phyloP scores from a whole-genome alignment of 2,797 vertebrate genomes.

The Lagocephalus sceleratus region DNA sequence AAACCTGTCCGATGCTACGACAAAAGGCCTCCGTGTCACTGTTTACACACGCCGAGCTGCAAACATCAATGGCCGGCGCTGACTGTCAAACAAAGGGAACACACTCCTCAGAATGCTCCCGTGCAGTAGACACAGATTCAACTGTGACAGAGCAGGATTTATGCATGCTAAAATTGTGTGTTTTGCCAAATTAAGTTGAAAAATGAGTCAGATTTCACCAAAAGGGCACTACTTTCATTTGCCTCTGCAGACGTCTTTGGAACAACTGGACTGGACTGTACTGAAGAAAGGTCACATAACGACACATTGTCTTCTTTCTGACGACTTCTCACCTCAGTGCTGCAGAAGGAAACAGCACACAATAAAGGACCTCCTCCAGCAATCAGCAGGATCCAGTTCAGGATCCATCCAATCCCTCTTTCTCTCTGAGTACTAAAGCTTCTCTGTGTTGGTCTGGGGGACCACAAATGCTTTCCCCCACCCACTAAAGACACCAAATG shows the following conservation, averaged over 20 bases:
- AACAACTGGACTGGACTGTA: conserved; percentile 52
- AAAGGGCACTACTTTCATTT: conserved; percentile 45
- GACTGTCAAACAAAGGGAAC: conserved; percentile 27
- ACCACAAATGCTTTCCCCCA: too few relatives aligned
- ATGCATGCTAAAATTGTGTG: too few relatives aligned
- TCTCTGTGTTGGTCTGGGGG: too few relatives aligned
- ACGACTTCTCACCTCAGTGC: conserved; percentile 28
- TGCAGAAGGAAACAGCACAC: conserved; percentile 34
- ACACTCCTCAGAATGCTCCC: conserved; percentile 13
- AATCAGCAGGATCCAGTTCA: too few relatives aligned
- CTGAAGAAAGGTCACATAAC: conserved; percentile 62
- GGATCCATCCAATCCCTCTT: too few relatives aligned
- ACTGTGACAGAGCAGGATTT: too few relatives aligned
- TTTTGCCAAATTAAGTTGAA: conserved; percentile 46
- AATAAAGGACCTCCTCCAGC: background rate
- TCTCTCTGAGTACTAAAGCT: too few relatives aligned
- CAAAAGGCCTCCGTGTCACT: conserved; percentile 1
- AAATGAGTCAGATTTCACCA: conserved; percentile 59
- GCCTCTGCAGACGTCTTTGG: conserved; percentile 46
- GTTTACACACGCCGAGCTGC: conserved; percentile 1
- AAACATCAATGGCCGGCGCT: background rate
- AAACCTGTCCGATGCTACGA: background rate
- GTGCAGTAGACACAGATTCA: conserved; percentile 7
- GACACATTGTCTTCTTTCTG: conserved; percentile 30
- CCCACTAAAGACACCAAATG: background rate